A percentile compares a stretch with the other conserved stretches of the same genome.
phyloP scores from a whole-genome alignment of 2,113 vertebrate genomes.

The Amia ocellicauda region DNA sequence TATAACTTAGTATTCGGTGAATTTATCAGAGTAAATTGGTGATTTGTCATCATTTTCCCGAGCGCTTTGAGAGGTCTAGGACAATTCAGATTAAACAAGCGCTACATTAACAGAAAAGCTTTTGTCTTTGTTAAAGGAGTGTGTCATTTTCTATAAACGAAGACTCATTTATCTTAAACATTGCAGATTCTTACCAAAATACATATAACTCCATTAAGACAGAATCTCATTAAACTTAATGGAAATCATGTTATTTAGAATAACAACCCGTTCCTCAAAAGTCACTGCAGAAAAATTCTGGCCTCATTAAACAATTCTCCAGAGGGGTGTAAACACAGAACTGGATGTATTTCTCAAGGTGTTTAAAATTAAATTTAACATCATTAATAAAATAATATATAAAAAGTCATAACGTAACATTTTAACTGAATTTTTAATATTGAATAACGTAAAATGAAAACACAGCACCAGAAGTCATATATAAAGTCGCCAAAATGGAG shows the following conservation, averaged over 20 bases:
- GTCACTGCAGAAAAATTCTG: not conserved
- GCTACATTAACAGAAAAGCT: constrained; percentile 23
- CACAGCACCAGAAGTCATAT: not conserved
- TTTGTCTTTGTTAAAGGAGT: constrained; percentile 1
- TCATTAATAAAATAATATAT: too few species aligned
- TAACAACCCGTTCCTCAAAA: constrained; percentile 1
- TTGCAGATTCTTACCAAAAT: not conserved
- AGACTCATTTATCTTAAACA: constrained; percentile 2
- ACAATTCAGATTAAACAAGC: constrained; percentile 15
- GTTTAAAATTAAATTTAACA: too few species aligned
- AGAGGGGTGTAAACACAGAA: too few species aligned
- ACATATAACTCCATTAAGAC: constrained; percentile 1
- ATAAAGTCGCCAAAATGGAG: constrained; percentile 18
- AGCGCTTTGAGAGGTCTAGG: constrained; percentile 8
- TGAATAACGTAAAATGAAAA: not conserved
- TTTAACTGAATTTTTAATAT: too few species aligned
- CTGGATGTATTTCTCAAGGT: too few species aligned
- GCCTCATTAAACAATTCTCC: too few species aligned
- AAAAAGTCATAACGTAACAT: too few species aligned
- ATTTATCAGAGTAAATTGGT: constrained; percentile 55
- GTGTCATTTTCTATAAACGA: constrained; percentile 1
- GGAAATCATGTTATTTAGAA: not conserved
- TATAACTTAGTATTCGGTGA: constrained; percentile 63
- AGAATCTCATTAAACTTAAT: not conserved
- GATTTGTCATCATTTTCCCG: constrained; percentile 43